Evolutionary conservation across 2,797 vertebrate genomes (phyloP), one percentile per base, ranked within the genome.

Genomic region (Liparis tanakae): DNA sequence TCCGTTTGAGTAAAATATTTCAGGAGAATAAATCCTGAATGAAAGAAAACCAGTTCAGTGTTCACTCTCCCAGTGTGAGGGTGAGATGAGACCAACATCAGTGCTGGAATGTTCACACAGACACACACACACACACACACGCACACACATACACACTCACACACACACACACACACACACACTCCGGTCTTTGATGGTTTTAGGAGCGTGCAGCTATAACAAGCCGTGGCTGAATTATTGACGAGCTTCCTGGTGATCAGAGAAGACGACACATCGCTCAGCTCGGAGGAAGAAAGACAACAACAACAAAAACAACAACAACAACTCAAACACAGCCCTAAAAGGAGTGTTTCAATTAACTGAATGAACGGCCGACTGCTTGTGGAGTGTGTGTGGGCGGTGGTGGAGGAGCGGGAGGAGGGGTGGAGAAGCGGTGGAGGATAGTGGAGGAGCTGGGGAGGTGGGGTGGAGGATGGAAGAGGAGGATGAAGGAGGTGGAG

Each of bases 211-310:
- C 25, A 30, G 89, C 86, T 89, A 86, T 89, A 91, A 91, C 90
- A 91, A 90, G 89, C 86, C 87, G 66, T 34, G 59, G 89, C 85
- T 93, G 87, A 91, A 94, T 93, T 91, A 93, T 92, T 93, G 88
- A 94, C 92, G 79, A 63, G 43, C 60, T 85, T 60, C 85, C 81
- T 87, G 87, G 74, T 75, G 72, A 81, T 88, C 79, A 81, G 79
- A 81, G 87, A 86, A 86, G 72, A 79, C 78, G 71, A 89, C 82
- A 84, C 85, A 85, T 86, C 78, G 80, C 78, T 76, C 50, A n/a
- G 70, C 77, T 74, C 69, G 30, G 70, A 83, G 41, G 39, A 4
- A 12, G 51, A n/a, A 33, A 41, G 57, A 74, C 37, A 33, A 30
- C 25, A 48, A n/a, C 25, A 50, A 43, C 15, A 2, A 74, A 37